Evolutionary conservation across 2,888 invertebrate genomes (phyloP), one percentile per base, ranked within the genome.

Genomic region (Cheilosia impressa): DNA sequence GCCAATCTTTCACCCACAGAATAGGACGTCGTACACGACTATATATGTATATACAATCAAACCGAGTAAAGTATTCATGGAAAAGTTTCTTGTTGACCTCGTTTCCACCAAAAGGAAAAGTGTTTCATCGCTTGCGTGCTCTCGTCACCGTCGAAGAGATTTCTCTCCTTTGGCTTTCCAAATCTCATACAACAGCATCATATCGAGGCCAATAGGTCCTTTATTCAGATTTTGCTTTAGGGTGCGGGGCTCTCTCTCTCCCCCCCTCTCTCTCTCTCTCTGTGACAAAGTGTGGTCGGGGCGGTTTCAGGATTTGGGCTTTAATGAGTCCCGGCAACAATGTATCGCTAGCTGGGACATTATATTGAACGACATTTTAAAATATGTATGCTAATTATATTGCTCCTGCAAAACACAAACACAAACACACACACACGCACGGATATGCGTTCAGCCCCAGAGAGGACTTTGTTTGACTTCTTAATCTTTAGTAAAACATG

Each of bases 321-420:
- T 52, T 73, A 79, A 79, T 79, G 79, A 78, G 22, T 4, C 15
- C 65, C 31, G 53, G 43, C 69, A 79, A 75, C 75, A 80, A 80
- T 76, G 57, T 68, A 71, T 71, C 75, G 58, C 79, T 50, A 31
- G 7, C 6, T 43, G 66, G 68, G 80, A 66, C 75, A 75, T 75
- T 76, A 68, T 72, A 81, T 72, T 65, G 62, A 76, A 62, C 41
- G 55, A 27, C 24, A 53, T 66, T 72, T 66, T 76, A 72, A 85
- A 81, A 85, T 81, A 81, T 85, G 80, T 81, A 85, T 85, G 85
- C 85, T 81, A 85, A 85, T 85, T 85, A 77, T 76, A 81, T 81
- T 76, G 85, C 68, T 66, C 45, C 24, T 38, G 66, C 34, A 66
- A 55, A 50, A 41, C 10, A 34, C 10, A 55, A 50, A 41, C 10